Base-by-base conservation (phyloP, 2,888 invertebrate genomes). In the Himalopsyche tibetana region DNA sequence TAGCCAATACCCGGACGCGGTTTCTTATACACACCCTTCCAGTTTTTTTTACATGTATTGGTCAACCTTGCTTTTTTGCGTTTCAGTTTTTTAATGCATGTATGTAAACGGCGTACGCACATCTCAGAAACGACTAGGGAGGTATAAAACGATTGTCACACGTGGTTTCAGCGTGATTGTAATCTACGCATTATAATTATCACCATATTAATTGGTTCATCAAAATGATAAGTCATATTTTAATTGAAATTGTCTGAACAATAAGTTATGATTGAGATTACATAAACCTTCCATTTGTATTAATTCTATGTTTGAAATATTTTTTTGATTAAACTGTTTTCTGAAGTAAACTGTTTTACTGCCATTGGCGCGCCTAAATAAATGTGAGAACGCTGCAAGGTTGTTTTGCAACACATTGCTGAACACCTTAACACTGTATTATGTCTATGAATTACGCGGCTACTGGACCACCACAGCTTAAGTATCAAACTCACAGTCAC, bases 391-490 rank as follows among this genome's bases (percentile, higher is more conserved):
- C 81, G 63, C 91, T 90, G 91, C 93, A 93, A 93, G 93, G 93
- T 93, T 93, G 92, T 92, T 91, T 93, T 93, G 93, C 92, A 91
- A 88, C 92, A 92, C 92, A 92, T 93, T 93, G 93, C 93, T 93
- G 93, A 93, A 93, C 92, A 92, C 15, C 15, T 51, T 51, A 90
- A 90, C 79, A 83, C 84, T 91, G 40, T 36, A 42, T 74, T 51
- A 17, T 45, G 74, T 42, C 36, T 83, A 83, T 92, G 82, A 55
- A 83, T 85, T 80, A 19, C 55, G 55, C 17, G 17, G n/a, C n/a
- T 56, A 82, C 19, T 45, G 51, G 81, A 17, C 55, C 12, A 17
- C 12, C 55, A 28, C 28, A 63, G 19, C 19, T 3, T 63, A 28
- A 63, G 63, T 19, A 63, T 19, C 19, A 28, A 28, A 19, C 63